phyloP scores from a whole-genome alignment of 2,888 invertebrate genomes.

The Schizaphis graminum region DNA sequence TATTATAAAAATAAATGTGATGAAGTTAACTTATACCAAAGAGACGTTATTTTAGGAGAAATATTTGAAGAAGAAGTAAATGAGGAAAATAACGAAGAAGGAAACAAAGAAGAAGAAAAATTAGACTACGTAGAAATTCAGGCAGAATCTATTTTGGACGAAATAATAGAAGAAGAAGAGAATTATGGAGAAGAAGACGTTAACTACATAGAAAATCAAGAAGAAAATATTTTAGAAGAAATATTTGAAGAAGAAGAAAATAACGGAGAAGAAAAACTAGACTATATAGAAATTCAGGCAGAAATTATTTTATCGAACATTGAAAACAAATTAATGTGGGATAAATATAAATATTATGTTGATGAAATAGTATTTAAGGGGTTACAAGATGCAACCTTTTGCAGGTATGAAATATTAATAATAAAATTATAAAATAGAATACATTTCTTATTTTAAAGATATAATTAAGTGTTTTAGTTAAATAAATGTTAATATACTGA shows the following conservation, averaged over 20 bases:
- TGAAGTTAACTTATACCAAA: not conserved
- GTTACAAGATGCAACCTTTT: constrained; percentile 74
- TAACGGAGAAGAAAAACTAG: constrained; percentile 68
- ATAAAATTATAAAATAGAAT: not conserved
- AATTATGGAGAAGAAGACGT: constrained; percentile 69
- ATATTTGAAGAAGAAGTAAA: constrained; percentile 70
- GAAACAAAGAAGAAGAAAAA: not conserved
- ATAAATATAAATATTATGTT: constrained; percentile 77
- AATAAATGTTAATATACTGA: not conserved
- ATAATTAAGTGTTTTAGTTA: not conserved
- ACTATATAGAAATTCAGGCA: not conserved
- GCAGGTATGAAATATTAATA: constrained; percentile 69
- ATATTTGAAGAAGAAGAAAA: constrained; percentile 73
- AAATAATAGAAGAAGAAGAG: not conserved
- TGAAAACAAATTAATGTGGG: constrained; percentile 72
- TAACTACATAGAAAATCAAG: constrained; percentile 36
- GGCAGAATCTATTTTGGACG: not conserved
- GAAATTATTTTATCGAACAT: constrained; percentile 38
- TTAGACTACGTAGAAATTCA: not conserved
- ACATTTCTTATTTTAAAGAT: not conserved
- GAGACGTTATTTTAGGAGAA: not conserved
- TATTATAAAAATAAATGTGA: not conserved
- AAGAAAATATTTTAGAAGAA: constrained; percentile 65
- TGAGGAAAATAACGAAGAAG: not conserved
- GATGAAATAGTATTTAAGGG: constrained; percentile 77